Base-by-base conservation (phyloP, 1,140 invertebrate species). In the Littorina saxatilis region DNA sequence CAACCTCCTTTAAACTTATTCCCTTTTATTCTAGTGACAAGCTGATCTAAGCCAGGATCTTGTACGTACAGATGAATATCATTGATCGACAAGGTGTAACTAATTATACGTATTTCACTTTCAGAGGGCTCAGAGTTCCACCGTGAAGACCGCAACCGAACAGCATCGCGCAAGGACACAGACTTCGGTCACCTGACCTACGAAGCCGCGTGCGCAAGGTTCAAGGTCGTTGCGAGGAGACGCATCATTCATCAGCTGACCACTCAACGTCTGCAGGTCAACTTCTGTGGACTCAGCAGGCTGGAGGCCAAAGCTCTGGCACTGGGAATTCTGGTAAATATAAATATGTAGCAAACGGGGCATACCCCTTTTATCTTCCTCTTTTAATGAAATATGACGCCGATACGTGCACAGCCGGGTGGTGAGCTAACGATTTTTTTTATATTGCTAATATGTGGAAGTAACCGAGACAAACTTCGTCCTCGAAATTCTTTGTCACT, bases 121-220 rank as follows among this genome's bases (percentile, higher is more conserved):
- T 17, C 63, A 70, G 78, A 79, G 11, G 29, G 43, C 1, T 50
- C 63, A 2, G 66, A 79, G 9, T 61, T 79, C 39, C 43, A 43
- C 40, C 1, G 4, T 4, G 40, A 27, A 20, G 72, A 75, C 29
- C 35, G 37, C 20, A 63, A 61, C 32, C 61, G 77, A 32, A 35
- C 58, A 0, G n/a, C 29, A 20, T 61, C 68, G 17, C 55, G 58
- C 40, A 58, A 86, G n/a, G 82, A 90, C 82, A 76, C 82, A 4
- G 89, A 88, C 35, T 84, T 88, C 32, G 88, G 89, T 39, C 86
- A 86, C 80, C 70, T 84, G 43, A 84, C 88, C 0, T 90, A 90
- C 72, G 79, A 84, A n/a, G 83, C 86, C 17, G 83, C 82, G 2
- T 90, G 89, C 82, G 20, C 79, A 2, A 72, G 70, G 47, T 79